Conservation (phyloP, 2,888 invertebrate species). For the Epistrophe eligans region DNA sequence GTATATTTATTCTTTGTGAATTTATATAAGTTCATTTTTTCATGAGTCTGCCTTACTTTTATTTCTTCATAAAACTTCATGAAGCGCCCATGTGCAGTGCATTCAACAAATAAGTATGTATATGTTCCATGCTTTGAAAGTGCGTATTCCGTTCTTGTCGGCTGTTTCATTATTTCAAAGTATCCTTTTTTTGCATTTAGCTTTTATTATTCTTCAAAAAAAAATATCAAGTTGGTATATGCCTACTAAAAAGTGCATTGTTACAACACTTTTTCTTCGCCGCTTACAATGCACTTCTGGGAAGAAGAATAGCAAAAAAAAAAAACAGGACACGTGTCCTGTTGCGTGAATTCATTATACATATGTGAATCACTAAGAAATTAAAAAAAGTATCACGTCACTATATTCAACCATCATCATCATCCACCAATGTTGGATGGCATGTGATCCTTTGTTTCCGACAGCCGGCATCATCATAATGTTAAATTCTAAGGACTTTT, state of each 20-base stretch:
- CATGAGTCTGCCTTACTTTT: too few species aligned
- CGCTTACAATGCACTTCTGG: slow-evolving; percentile 41
- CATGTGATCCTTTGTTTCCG: slow-evolving; percentile 62
- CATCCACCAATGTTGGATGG: slow-evolving; percentile 17
- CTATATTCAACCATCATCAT: neutral
- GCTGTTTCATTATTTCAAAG: slow-evolving; percentile 18
- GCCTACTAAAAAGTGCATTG: slow-evolving; percentile 24
- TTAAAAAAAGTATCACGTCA: slow-evolving; percentile 57
- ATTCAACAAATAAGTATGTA: too few species aligned
- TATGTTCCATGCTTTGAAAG: neutral
- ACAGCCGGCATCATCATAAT: slow-evolving; percentile 3
- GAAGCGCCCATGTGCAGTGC: too few species aligned
- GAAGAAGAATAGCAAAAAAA: slow-evolving; percentile 15
- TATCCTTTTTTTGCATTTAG: slow-evolving; percentile 4
- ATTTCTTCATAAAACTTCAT: too few species aligned
- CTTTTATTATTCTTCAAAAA: slow-evolving; percentile 24
- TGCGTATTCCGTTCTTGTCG: slow-evolving; percentile 8
- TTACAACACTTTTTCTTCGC: slow-evolving; percentile 46
- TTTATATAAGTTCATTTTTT: too few species aligned
- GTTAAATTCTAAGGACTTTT: slow-evolving; percentile 36
- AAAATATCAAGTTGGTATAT: neutral
- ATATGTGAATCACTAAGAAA: slow-evolving; percentile 52
- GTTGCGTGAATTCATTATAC: slow-evolving; percentile 54
- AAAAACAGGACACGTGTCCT: slow-evolving; percentile 62
- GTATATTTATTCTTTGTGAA: too few species aligned